A percentile compares a stretch with the other conserved stretches of the same genome.
phyloP scores from a whole-genome alignment of 2,797 vertebrate species.

The Bucorvus abyssinicus region DNA sequence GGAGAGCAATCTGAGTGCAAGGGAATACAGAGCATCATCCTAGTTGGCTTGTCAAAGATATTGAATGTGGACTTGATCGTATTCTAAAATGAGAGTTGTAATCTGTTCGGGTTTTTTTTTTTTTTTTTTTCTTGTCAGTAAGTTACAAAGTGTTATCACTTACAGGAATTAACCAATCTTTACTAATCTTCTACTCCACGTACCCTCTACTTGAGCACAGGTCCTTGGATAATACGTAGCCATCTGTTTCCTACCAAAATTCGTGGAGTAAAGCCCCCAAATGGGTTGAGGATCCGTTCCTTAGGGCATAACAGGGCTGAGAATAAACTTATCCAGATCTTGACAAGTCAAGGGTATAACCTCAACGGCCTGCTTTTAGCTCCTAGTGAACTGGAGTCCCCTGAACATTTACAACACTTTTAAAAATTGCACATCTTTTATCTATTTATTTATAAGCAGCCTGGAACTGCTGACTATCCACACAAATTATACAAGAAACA shows the following conservation, averaged over 20 bases:
- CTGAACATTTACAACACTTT: background rate
- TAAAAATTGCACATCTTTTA: background rate
- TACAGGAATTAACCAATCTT: fast-evolving
- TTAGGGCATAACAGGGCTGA: background rate
- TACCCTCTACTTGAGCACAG: background rate
- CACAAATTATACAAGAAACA: background rate
- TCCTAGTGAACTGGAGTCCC: background rate
- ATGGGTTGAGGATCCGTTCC: fast-evolving
- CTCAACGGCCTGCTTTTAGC: background rate
- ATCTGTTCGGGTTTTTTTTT: background rate
- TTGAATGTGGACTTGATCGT: background rate
- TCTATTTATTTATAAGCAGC: background rate
- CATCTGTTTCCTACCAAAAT: background rate
- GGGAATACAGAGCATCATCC: background rate
- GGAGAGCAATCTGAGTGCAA: background rate
- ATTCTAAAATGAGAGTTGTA: background rate
- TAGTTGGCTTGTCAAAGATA: background rate
- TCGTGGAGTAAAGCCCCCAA: background rate
- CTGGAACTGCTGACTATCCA: background rate
- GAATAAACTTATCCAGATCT: background rate
- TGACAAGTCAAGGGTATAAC: background rate
- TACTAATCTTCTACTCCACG: background rate
- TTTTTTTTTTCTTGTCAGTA: background rate
- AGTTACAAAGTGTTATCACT: background rate
- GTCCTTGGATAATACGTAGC: background rate